Conservation (phyloP, 2,113 vertebrate species). For the Furnarius figulus region DNA sequence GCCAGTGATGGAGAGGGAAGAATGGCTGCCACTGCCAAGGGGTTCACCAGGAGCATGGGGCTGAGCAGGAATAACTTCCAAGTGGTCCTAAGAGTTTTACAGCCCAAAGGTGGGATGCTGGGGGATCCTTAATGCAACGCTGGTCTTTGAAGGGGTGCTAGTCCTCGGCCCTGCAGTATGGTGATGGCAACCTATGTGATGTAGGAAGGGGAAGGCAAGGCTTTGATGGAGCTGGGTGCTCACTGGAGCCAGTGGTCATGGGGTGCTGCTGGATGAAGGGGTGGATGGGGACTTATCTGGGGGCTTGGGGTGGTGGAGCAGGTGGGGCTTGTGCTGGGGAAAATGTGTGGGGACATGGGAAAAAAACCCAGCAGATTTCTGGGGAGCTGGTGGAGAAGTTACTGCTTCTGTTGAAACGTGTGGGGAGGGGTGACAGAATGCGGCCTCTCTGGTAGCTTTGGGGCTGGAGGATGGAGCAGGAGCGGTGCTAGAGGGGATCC, state of each 20-base stretch:
- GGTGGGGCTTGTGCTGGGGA: not conserved
- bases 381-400: not conserved
- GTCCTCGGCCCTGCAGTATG: rapidly evolving
- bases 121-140: not conserved
- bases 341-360: rapidly evolving
- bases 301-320: not conserved
- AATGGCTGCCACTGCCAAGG: rapidly evolving
- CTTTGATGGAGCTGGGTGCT: not conserved
- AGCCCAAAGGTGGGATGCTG: not conserved
- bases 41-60: not conserved
- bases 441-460: not conserved
- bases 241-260: rapidly evolving
- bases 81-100: not conserved
- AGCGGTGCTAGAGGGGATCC: rapidly evolving
- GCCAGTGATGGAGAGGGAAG: not conserved
- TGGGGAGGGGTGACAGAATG: rapidly evolving
- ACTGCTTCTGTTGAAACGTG: rapidly evolving
- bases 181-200: not conserved
- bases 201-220: not conserved
- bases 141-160: not conserved
- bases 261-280: not conserved
- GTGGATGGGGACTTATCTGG: rapidly evolving
- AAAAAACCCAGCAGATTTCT: not conserved
- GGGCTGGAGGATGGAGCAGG: not conserved
- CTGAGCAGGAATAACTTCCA: not conserved